Base-by-base conservation (phyloP, 1,140 invertebrate genomes). In the Drosophila lini region DNA sequence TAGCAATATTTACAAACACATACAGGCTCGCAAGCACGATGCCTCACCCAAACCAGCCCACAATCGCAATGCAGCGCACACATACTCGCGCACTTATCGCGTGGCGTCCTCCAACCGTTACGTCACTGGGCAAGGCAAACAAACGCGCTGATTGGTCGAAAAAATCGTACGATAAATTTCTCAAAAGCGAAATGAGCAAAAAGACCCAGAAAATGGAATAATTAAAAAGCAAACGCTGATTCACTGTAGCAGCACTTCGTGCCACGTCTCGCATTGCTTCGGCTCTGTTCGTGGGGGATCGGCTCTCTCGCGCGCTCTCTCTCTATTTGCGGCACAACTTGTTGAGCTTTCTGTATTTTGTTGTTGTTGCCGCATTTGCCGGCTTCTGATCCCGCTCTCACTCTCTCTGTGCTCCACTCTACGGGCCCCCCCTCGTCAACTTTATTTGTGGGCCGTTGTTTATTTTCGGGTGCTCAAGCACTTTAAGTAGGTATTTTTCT, bases 111-210 rank as follows among this genome's bases (percentile, higher is more conserved):
- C 64, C 50, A 58, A 68, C 74, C 76, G 71, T 91, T 91, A 91
- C 90, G 90, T 91, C 90, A 91, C 77, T 88, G 70, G 85, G 74
- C 69, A 78, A 89, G 84, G 65, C 65, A 85, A 91, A 91, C 81
- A 91, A 84, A 77, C 67, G 62, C 81, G 69, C 85, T 80, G 90
- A 91, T 91, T 91, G 90, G 90, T 83, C 38, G 81, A 91, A 91
- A 90, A 88, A 61, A 91, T 91, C 90, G 86, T 91, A 91, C 90
- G 90, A 91, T 91, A 90, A 91, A 80, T 91, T 86, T 91, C 80
- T 89, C 80, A 82, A 80, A 85, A 78, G 74, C 80, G 67, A 84
- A 88, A 88, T 69, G 75, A 74, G 81, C 65, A 62, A 77, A 88
- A 70, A 78, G 84, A 89, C 83, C 80, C 83, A 86, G 80, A 86